Percentiles rank a stretch among this genome's conserved stretches.
Evolutionary conservation across 2,113 vertebrate species (phyloP).

Genomic region (Ciconia maguari): DNA sequence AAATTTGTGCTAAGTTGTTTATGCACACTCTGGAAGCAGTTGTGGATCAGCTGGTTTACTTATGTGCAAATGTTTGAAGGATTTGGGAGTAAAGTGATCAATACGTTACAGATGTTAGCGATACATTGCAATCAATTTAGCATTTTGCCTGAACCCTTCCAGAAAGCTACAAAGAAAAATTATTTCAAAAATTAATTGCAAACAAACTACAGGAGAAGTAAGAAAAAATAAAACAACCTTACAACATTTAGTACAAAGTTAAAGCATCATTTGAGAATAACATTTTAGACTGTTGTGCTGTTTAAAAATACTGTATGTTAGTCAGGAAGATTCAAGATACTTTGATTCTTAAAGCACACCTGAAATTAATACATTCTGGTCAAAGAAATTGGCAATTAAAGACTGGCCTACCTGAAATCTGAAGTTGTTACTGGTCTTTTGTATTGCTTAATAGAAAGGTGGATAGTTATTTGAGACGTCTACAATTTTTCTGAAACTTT

Average conservation of each 20-base stretch:
- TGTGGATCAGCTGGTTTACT: not conserved
- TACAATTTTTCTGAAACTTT: not conserved
- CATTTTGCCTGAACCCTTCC: not conserved
- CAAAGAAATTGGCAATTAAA: conserved; percentile 18
- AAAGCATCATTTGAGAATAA: not conserved
- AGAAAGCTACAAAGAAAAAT: not conserved
- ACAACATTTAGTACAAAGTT: not conserved
- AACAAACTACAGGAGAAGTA: not conserved
- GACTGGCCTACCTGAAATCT: not conserved
- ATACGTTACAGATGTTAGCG: not conserved
- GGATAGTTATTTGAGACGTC: not conserved
- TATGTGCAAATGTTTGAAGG: not conserved
- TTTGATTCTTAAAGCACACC: not conserved
- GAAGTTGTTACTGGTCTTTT: not conserved
- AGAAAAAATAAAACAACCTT: not conserved
- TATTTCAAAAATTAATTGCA: not conserved
- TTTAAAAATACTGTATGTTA: not conserved
- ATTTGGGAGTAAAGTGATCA: not conserved
- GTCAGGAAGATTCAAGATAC: not conserved
- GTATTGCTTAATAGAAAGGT: not conserved
- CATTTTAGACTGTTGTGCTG: not conserved
- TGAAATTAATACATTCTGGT: not conserved
- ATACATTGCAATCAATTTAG: not conserved
- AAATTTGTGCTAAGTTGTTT: not conserved
- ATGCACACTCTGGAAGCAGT: not conserved